phyloP scores from a whole-genome alignment of 2,888 invertebrate genomes.

The Zygaena filipendulae region DNA sequence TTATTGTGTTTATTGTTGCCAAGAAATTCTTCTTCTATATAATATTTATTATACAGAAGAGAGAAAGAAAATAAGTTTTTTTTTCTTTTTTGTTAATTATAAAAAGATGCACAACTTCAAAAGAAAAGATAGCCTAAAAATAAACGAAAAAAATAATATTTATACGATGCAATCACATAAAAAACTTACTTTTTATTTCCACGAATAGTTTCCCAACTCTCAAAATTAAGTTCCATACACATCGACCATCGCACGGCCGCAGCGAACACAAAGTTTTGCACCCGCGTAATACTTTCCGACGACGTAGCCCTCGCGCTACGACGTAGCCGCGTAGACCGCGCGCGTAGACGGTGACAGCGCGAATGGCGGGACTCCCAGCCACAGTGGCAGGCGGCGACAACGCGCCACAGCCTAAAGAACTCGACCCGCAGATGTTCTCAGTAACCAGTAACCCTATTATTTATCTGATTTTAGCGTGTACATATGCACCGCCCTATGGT shows the following conservation, averaged over 20 bases:
- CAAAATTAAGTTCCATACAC: slow-evolving; percentile 12
- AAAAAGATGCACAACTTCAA: slow-evolving; percentile 10
- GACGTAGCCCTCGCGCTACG: slow-evolving; percentile 28
- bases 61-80: too few species aligned
- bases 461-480: slow-evolving; percentile 9
- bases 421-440: slow-evolving; percentile 13
- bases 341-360: slow-evolving; percentile 31
- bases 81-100: slow-evolving; percentile 3
- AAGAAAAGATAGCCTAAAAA: not conserved
- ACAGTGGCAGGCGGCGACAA: slow-evolving; percentile 7
- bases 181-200: too few species aligned
- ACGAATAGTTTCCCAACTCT: slow-evolving; percentile 10
- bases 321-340: slow-evolving; percentile 38
- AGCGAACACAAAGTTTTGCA: slow-evolving; percentile 15
- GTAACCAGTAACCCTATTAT: slow-evolving; percentile 18
- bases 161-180: too few species aligned
- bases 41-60: too few species aligned
- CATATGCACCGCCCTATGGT: too few species aligned
- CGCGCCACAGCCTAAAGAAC: slow-evolving; percentile 15
- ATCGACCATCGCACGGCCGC: slow-evolving; percentile 15
- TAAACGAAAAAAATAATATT: slow-evolving; percentile 1
- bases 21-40: too few species aligned
- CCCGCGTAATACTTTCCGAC: slow-evolving; percentile 29
- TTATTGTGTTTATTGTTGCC: too few species aligned
- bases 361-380: slow-evolving; percentile 32